phyloP scores from a whole-genome alignment of 1,140 invertebrate species.

The honey bee (Apis mellifera) region DNA sequence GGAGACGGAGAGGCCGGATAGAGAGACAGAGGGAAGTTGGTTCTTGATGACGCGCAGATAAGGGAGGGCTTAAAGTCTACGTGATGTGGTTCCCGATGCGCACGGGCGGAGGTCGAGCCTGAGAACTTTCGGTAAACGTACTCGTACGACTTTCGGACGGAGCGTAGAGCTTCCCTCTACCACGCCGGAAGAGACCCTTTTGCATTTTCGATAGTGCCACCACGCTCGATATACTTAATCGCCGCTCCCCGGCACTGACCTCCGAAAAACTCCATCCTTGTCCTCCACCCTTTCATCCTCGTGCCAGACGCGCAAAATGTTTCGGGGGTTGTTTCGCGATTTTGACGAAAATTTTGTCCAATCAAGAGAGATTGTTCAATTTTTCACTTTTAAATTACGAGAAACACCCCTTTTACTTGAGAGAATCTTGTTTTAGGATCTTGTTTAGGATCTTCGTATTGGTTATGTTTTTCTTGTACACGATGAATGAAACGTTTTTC shows the following conservation, averaged over 20 bases:
- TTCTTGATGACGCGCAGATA: conserved; percentile 80
- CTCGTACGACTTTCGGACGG: conserved; percentile 34
- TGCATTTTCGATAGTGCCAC: conserved; percentile 54
- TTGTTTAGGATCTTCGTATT: too few relatives aligned
- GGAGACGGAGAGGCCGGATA: conserved; percentile 64
- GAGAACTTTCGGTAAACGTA: conserved; percentile 79
- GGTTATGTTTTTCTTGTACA: too few relatives aligned
- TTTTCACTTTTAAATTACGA: too few relatives aligned
- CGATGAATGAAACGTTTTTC: too few relatives aligned
- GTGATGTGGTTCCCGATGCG: conserved; percentile 80
- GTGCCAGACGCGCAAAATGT: too few relatives aligned
- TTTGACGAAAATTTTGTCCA: too few relatives aligned
- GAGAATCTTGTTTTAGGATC: too few relatives aligned
- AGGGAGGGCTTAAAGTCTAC: conserved; percentile 79
- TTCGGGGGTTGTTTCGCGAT: neutral
- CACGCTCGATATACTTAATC: conserved; percentile 35
- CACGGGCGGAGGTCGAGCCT: conserved; percentile 72
- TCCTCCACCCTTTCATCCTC: neutral
- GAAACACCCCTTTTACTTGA: too few relatives aligned
- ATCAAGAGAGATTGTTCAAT: too few relatives aligned
- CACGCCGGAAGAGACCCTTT: conserved; percentile 33
- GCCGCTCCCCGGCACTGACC: conserved; percentile 37
- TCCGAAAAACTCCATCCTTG: conserved; percentile 21
- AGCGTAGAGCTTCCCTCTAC: conserved; percentile 35
- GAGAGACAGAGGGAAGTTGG: conserved; percentile 70